Evolutionary conservation across 2,113 vertebrate genomes (phyloP).

Genomic region (Periophthalmus modestus): DNA sequence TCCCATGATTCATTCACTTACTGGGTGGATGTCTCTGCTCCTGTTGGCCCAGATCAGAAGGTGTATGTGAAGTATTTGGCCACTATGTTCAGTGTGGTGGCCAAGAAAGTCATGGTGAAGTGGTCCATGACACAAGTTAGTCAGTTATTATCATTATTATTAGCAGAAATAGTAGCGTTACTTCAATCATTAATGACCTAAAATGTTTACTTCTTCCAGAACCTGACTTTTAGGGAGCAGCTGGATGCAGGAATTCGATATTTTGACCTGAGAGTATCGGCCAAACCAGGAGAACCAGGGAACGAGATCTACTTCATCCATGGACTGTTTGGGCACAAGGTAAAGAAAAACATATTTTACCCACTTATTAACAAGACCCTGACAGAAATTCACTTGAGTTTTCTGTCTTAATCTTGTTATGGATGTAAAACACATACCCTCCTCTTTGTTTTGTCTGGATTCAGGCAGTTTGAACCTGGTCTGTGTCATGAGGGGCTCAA

Average conservation of each 20-base stretch:
- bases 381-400: not conserved
- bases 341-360: slow-evolving; percentile 23
- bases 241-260: slow-evolving; percentile 95
- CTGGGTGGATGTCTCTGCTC: slow-evolving; percentile 71
- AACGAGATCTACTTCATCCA: slow-evolving; percentile 96
- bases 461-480: not conserved
- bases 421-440: not conserved
- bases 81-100: slow-evolving; percentile 68
- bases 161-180: too few relatives aligned
- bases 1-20: slow-evolving; percentile 74
- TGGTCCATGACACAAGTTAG: slow-evolving; percentile 75
- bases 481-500: slow-evolving; percentile 10
- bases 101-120: slow-evolving; percentile 75
- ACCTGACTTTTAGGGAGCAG: slow-evolving; percentile 92
- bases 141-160: not conserved
- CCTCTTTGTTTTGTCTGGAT: not conserved
- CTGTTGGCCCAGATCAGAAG: slow-evolving; percentile 71
- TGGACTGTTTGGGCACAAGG: slow-evolving; percentile 92
- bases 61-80: slow-evolving; percentile 69
- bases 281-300: slow-evolving; percentile 86
- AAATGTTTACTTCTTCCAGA: slow-evolving; percentile 55
- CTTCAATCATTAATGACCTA: not conserved
- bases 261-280: slow-evolving; percentile 96
- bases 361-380: too few relatives aligned
- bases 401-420: not conserved